Base-by-base conservation (phyloP, 2,888 invertebrate genomes). In the Seira sanloemensis region DNA sequence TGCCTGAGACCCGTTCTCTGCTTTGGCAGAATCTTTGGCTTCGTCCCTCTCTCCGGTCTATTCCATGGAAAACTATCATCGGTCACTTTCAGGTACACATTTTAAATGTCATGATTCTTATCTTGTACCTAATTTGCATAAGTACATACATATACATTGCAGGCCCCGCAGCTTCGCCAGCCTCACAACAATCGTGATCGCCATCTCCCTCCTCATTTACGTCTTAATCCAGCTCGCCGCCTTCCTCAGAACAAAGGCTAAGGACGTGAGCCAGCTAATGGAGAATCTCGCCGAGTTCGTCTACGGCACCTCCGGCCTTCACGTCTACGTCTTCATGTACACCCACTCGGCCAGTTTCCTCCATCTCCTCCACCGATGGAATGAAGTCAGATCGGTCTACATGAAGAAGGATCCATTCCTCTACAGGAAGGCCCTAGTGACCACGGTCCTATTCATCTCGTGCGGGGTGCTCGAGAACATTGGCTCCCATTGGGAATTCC, bases 11-110 rank as follows among this genome's bases (percentile, higher is more conserved):
- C 46, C 46, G 26, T 67, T 65, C 58, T 80, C 9, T 50, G 68
- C n/a, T 68, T 80, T 26, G 80, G 80, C n/a, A 23, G 74, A 19
- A n/a, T 67, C n/a, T 21, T 74, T 54, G 80, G 80, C n/a, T 25
- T 80, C 7, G 27, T 80, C 23, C 80, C 80, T 16, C 21, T 54
- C 5, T 19, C 27, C 24, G 80, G 80, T 46, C 21, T 74, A 5
- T 74, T 74, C 21, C 7, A 46, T 50, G 18, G 50, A 0, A 25
- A 50, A 19, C 24, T 67, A 12, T n/a, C 46, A 12, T 21, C 24
- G 5, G 9, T 80, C 1, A 25, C 12, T 0, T 68, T 67, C 27
- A 68, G 19, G 80, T 80, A 68, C 21, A 18, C 23, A 5, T 37
- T 37, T 68, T 9, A 7, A 9, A n/a, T 18, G n/a, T n/a, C n/a